Base-by-base conservation (phyloP, 2,888 invertebrate genomes). In the Scaptodrosophila latifasciaeformis region DNA sequence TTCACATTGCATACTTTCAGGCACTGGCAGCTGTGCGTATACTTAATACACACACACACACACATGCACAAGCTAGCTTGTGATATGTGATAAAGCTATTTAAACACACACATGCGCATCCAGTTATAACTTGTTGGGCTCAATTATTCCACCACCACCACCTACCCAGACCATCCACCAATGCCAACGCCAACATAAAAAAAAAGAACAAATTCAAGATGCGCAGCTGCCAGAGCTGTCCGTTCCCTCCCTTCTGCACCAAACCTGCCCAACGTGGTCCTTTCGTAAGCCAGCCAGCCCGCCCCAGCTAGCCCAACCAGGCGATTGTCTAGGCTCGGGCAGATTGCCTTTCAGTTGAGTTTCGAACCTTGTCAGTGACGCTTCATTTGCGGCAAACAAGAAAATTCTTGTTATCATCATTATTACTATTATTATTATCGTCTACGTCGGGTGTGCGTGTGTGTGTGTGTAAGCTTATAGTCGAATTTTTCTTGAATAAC, bases 211-310 rank as follows among this genome's bases (percentile, higher is more conserved):
- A 55, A 50, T 59, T 54, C 57, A 49, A 55, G 62, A 56, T 63
- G 65, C 65, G 65, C 65, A 66, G 65, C 65, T 66, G 65, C 65
- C 56, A 43, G n/a, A n/a, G n/a, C n/a, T n/a, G n/a, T n/a, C n/a
- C n/a, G 42, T 40, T 49, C 35, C 56, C 50, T 48, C 27, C n/a
- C n/a, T n/a, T n/a, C n/a, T 5, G 27, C 27, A 5, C 24, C 48
- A n/a, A 17, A 37, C 31, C 30, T 31, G 42, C 42, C 29, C 54
- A 55, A 43, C 31, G 37, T 52, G 40, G 52, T 46, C 39, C 55
- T 47, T 24, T 50, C 18, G 27, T 42, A 30, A 15, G 9, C 27
- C 5, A 6, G 27, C 27, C 27, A 6, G 27, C 27, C 27, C 27
- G 9, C 9, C 27, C 27, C 27, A 6, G 27, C 27, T 27, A 6